Evolutionary conservation across 2,888 invertebrate genomes (phyloP).

Genomic region (Incurvaria masculella): DNA sequence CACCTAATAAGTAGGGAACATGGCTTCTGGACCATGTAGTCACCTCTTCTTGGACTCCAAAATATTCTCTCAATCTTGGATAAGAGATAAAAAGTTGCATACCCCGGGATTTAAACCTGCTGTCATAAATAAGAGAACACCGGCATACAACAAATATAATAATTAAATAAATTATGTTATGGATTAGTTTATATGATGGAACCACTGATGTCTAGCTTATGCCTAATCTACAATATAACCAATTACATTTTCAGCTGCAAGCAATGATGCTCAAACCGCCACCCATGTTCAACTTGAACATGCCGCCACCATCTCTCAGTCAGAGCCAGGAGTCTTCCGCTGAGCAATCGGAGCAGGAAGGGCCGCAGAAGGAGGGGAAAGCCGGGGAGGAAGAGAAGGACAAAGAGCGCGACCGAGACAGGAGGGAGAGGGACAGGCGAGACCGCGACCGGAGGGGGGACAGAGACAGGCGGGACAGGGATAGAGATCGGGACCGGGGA

Average conservation of each 20-base stretch:
- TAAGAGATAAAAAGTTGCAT: no score
- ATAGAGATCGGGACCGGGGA: constrained; percentile 16
- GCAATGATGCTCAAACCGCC: constrained; percentile 51
- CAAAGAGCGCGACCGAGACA: constrained; percentile 19
- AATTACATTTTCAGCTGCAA: constrained; percentile 44
- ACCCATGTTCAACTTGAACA: constrained; percentile 44
- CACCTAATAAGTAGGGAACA: no score
- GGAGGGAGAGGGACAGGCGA: constrained; percentile 16
- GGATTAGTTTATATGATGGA: no score
- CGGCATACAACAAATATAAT: no score
- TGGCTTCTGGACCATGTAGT: no score
- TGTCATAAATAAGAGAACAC: no score
- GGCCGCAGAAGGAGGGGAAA: constrained; percentile 16
- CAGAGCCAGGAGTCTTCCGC: constrained; percentile 17
- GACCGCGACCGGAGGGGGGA: constrained; percentile 15
- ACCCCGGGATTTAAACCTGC: no score
- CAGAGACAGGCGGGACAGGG: constrained; percentile 14
- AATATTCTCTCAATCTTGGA: no score
- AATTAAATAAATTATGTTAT: no score
- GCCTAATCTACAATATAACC: no score
- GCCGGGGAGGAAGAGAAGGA: constrained; percentile 28
- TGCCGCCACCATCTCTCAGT: constrained; percentile 39
- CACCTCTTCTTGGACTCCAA: no score
- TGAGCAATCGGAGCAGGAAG: constrained; percentile 21
- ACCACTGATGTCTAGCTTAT: no score